Conservation (phyloP, 2,888 invertebrate species). For the Leptinotarsa rubiginosa region DNA sequence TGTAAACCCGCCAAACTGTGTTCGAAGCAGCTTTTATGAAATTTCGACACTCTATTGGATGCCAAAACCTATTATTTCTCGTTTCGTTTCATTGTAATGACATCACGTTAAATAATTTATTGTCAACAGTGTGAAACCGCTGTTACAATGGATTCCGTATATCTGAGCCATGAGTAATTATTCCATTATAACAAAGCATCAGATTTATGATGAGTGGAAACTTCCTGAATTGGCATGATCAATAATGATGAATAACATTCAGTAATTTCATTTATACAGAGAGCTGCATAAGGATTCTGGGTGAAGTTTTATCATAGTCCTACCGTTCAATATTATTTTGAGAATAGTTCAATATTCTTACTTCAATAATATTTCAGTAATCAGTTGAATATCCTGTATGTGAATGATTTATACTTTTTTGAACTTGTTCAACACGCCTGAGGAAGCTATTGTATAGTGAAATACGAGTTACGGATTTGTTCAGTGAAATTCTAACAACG, state of each 20-base stretch:
- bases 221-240: not conserved
- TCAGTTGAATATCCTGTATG: too few species aligned
- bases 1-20: not conserved
- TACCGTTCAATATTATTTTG: too few species aligned
- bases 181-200: conserved; percentile 1
- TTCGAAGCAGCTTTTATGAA: not conserved
- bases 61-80: not conserved
- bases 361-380: too few species aligned
- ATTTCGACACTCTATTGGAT: not conserved
- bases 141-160: conserved; percentile 5
- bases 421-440: too few species aligned
- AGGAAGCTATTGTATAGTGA: too few species aligned
- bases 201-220: not conserved
- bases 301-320: too few species aligned
- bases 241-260: not conserved
- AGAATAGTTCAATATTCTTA: too few species aligned
- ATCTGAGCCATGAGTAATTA: conserved; percentile 1
- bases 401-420: too few species aligned
- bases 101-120: conserved; percentile 7
- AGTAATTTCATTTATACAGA: not conserved
- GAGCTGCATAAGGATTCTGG: too few species aligned
- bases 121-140: not conserved
- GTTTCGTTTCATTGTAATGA: not conserved
- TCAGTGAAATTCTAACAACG: too few species aligned
- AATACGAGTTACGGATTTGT: too few species aligned